Conservation (phyloP, 2,797 vertebrate genomes). For the Rhabdomys pumilio region DNA sequence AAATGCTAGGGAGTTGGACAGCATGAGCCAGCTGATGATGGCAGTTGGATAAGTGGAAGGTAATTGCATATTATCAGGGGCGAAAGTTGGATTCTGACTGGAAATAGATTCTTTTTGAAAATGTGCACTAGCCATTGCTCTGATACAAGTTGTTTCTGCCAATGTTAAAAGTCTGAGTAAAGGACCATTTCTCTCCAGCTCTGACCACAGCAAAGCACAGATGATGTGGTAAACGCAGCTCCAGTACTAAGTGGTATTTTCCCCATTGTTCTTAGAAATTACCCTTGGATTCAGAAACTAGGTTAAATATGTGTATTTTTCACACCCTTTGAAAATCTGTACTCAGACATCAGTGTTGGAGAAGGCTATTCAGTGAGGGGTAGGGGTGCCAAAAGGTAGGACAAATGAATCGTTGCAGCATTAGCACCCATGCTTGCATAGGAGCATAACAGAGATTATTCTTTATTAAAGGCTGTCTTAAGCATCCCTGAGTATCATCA, state of each 20-base stretch:
- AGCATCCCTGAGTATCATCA: not conserved
- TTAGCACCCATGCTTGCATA: not conserved
- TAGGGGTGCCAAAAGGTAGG: not conserved
- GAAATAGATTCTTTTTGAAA: conserved; percentile 73
- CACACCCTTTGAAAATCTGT: not conserved
- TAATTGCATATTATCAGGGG: conserved; percentile 46
- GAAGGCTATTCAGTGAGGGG: not conserved
- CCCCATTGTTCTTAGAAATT: conserved; percentile 20
- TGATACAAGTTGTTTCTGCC: conserved; percentile 61
- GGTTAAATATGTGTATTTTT: conserved; percentile 48
- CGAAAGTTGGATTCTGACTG: conserved; percentile 36
- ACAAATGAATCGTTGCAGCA: not conserved
- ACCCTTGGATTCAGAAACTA: conserved; percentile 53
- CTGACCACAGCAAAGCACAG: not conserved
- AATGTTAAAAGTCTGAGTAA: conserved; percentile 62
- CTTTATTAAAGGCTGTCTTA: conserved; percentile 17
- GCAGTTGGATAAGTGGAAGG: conserved; percentile 55
- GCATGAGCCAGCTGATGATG: conserved; percentile 26
- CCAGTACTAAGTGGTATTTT: conserved; percentile 45
- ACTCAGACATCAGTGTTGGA: conserved; percentile 18
- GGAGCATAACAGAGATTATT: conserved; percentile 33
- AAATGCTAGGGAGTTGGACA: not conserved
- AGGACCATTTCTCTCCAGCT: conserved; percentile 23
- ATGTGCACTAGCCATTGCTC: not conserved
- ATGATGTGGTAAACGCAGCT: not conserved